Evolutionary conservation across 2,888 invertebrate genomes (phyloP), one percentile per base, ranked within the genome.

Genomic region (Cinara cedri): DNA sequence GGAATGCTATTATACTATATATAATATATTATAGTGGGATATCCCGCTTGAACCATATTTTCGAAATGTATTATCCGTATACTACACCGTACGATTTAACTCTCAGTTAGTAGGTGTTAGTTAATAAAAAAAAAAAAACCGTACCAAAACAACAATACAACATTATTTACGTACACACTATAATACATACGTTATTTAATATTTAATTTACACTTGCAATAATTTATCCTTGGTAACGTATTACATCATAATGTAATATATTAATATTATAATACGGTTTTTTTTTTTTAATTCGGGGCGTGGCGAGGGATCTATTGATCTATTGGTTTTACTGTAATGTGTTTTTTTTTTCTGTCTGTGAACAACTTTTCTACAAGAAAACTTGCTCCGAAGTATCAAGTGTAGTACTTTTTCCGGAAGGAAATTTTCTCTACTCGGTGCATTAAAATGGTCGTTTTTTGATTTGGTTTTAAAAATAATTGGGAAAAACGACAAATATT

Each of bases 1-100:
- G 46, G 68, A 78, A 68, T 74, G 34, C 74, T 51, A 74, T 74
- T 34, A 34, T 34, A 34, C 6, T 34, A 34, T 34, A 34, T 34
- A 34, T 34, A 34, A 34, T 6, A 3, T 34, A 34, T 34, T 34
- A 34, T 34, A 34, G 74, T 74, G n/a, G 63, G 51, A 74, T 42
- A 54, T 74, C 63, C 21, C 21, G 51, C 34, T 63, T 42, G 51
- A n/a, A 54, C 34, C 49, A 49, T 62, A 46, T 74, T 63, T 63
- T 16, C 11, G 21, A 63, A 13, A n/a, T 34, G 14, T 24, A 42
- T 51, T 74, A 63, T 63, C 51, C 63, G 51, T 62, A 74, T 44
- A 34, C 26, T 26, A 54, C 16, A 42, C 49, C 63, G 51, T 63
- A 51, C 34, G 19, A 54, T 63, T 62, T 63, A 54, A 49, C 54